Base-by-base conservation (phyloP, 1,140 invertebrate species). In the Meteorus sp. region DNA sequence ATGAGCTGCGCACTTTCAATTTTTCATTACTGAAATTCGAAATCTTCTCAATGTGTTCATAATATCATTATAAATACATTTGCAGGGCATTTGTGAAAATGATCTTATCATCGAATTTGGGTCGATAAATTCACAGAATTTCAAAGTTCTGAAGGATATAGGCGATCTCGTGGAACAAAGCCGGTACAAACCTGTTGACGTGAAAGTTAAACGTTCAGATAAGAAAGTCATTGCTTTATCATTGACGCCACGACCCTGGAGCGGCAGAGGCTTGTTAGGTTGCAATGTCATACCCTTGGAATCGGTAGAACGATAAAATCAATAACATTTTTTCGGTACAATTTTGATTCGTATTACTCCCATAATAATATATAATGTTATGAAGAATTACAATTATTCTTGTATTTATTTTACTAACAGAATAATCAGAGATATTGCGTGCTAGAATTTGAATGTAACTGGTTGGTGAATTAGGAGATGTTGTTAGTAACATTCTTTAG, bases 71-170 rank as follows among this genome's bases (percentile, higher is more conserved):
- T 39, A 15, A 17, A 33, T 50, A 51, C 39, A 3, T 2, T 1
- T 81, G 39, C 69, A 94, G 92, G 92, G 92, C n/a, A 76, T 95
- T 2, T 73, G 83, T 66, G 82, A 85, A 20, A 85, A 86, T 37
- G 94, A 95, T 80, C 75, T 85, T 33, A 80, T 96, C 3, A 63
- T 92, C 1, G 83, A 91, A 65, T 94, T 96, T 84, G 94, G 93
- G n/a, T 91, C 91, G 0, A 76, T 95, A 1, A 89, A 88, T 62
- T 71, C 75, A 17, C 78, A 72, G 6, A 96, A 95, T 77, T 95
- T 92, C 69, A 81, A 83, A 39, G 81, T 82, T 39, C 70, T 93
- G 1, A 79, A 80, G 15, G 87, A 93, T 74, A 84, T 90, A 41
- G 83, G 84, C 3, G 79, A 82, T 41, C 72, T 95, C 15, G 90